A percentile compares a stretch with the other conserved stretches of the same genome.
Evolutionary conservation across 2,797 vertebrate species (phyloP).

Genomic region (Jordanella pulchra): DNA sequence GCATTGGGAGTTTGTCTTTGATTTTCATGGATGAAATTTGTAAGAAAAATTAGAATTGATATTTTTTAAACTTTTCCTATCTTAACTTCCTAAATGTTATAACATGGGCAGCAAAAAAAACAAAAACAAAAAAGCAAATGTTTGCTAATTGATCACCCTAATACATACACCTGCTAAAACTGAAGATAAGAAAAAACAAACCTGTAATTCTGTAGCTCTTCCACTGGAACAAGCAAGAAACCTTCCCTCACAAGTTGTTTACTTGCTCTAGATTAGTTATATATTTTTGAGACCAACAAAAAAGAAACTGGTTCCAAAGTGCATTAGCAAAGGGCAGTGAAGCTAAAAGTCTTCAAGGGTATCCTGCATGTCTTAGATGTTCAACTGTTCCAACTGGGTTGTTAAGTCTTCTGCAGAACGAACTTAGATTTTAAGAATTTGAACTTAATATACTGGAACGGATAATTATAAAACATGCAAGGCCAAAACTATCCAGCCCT

Average conservation of each 20-base stretch:
- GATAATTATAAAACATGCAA: no score
- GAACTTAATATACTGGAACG: no score
- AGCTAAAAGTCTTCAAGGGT: neutral
- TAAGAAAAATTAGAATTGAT: no score
- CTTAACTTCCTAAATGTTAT: neutral
- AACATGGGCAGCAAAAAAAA: neutral
- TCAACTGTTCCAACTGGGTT: neutral
- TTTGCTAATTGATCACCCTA: no score
- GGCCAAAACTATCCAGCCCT: no score
- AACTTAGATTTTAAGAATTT: no score
- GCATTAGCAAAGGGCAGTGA: neutral
- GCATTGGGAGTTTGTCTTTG: neutral
- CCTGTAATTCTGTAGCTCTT: neutral
- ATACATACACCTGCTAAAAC: neutral
- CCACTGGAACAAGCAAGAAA: neutral
- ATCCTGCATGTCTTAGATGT: neutral
- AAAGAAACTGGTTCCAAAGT: neutral
- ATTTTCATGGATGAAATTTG: neutral
- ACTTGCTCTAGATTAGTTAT: neutral
- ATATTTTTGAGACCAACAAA: neutral
- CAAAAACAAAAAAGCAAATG: neutral
- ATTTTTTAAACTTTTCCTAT: neutral
- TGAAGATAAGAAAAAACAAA: neutral
- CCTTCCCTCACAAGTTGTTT: neutral
- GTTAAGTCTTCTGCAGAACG: neutral